A percentile compares a stretch with the other conserved stretches of the same genome.
phyloP scores from a whole-genome alignment of 2,888 invertebrate genomes.

The Metallyticus violacea region DNA sequence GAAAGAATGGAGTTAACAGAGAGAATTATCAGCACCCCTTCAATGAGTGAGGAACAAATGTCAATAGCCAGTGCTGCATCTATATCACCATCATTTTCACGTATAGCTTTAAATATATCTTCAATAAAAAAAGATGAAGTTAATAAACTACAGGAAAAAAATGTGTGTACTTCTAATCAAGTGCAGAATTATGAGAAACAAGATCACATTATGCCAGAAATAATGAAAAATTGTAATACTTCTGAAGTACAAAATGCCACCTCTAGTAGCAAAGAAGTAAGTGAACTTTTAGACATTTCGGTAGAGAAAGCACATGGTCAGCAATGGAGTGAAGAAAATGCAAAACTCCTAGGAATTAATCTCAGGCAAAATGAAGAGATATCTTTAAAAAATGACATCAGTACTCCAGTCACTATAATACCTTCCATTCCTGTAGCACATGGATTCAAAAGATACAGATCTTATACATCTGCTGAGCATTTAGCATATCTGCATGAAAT shows the following conservation, averaged over 20 bases:
- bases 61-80: not conserved
- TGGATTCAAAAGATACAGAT: not conserved
- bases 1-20: not conserved
- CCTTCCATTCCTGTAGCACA: not conserved
- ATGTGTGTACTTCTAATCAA: not conserved
- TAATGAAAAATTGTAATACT: not conserved
- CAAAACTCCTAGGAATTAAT: not conserved
- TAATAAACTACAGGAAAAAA: not conserved
- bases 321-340: not conserved
- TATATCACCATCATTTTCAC: not conserved
- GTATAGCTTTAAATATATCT: not conserved
- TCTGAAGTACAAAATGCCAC: too few relatives aligned
- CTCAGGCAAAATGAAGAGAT: not conserved
- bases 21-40: not conserved
- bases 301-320: not conserved
- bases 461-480: not conserved
- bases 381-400: not conserved
- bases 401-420: not conserved
- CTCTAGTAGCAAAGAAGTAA: not conserved
- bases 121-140: not conserved
- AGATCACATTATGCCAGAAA: not conserved
- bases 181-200: not conserved
- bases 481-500: not conserved
- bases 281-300: not conserved
- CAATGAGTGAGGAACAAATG: not conserved